phyloP scores from a whole-genome alignment of 1,140 invertebrate species.

The Thaumetopoea pityocampa region DNA sequence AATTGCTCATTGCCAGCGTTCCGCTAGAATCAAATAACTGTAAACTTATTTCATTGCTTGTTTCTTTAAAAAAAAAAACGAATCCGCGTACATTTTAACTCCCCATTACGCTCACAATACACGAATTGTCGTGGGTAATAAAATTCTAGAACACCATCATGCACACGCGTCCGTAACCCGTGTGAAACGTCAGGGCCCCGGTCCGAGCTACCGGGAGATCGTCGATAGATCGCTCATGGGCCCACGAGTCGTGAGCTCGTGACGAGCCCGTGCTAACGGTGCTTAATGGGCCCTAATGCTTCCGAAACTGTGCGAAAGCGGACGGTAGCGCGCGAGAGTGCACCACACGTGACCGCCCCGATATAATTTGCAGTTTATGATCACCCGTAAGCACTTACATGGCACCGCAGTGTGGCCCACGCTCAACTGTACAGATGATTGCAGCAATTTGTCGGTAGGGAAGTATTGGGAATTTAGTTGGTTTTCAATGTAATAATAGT shows the following conservation, averaged over 20 bases:
- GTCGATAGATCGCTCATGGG: conserved; percentile 60
- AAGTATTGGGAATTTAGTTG: conserved; percentile 6
- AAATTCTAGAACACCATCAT: conserved; percentile 20
- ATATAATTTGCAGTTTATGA: conserved; percentile 59
- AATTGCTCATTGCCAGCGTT: too few relatives aligned
- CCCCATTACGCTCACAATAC: conserved; percentile 8
- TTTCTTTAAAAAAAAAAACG: too few relatives aligned
- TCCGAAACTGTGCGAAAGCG: conserved; percentile 73
- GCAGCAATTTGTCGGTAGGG: conserved; percentile 29
- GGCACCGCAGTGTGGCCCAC: conserved; percentile 45
- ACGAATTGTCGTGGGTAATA: conserved; percentile 28
- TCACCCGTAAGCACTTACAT: conserved; percentile 35
- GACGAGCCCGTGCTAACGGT: conserved; percentile 68
- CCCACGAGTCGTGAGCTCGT: conserved; percentile 62
- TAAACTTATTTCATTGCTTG: too few relatives aligned
- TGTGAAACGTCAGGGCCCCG: conserved; percentile 28
- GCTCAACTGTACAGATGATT: conserved; percentile 44
- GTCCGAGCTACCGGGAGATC: conserved; percentile 56
- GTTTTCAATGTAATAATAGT: too few relatives aligned
- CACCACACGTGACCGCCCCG: conserved; percentile 51
- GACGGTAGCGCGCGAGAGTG: conserved; percentile 57
- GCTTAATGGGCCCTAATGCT: conserved; percentile 74
- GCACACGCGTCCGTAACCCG: conserved; percentile 26
- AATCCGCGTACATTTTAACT: conserved; percentile 10
- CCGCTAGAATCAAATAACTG: too few relatives aligned